phyloP scores from a whole-genome alignment of 2,797 vertebrate genomes.

The Ficedula albicollis region DNA sequence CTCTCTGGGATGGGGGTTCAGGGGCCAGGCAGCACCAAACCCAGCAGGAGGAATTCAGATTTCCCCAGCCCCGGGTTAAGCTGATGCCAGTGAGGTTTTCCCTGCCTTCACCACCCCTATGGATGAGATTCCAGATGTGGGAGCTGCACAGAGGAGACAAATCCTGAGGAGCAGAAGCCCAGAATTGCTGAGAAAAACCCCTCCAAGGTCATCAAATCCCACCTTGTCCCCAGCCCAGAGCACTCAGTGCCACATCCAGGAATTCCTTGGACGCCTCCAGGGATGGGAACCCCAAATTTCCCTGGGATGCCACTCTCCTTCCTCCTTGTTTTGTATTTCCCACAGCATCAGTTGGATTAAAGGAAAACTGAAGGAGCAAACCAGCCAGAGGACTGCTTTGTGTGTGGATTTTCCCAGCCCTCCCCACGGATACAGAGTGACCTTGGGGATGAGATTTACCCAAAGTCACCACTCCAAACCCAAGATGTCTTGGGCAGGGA shows the following conservation, averaged over 20 bases:
- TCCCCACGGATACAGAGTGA: not conserved
- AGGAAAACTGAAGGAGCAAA: not conserved
- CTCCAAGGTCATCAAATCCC: not conserved
- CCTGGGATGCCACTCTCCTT: not conserved
- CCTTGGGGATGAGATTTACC: not conserved
- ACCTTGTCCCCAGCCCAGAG: not conserved
- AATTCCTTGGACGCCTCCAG: not conserved
- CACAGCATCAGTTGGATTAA: not conserved
- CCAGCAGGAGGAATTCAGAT: not conserved
- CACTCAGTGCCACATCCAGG: accelerated
- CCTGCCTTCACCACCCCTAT: not conserved
- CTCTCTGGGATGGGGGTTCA: accelerated
- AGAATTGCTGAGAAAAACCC: not conserved
- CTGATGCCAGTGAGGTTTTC: not conserved
- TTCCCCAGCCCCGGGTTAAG: not conserved
- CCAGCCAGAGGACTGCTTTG: too few relatives aligned
- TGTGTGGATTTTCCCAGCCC: not conserved
- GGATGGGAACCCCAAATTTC: not conserved
- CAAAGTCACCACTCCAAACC: not conserved
- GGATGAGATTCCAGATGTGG: not conserved
- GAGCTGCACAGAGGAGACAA: not conserved
- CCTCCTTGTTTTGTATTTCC: not conserved
- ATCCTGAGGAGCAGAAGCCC: not conserved
- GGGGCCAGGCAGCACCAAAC: not conserved
- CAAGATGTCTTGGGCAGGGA: not conserved